phyloP scores from a whole-genome alignment of 2,888 invertebrate genomes.

The Diogma glabrata region DNA sequence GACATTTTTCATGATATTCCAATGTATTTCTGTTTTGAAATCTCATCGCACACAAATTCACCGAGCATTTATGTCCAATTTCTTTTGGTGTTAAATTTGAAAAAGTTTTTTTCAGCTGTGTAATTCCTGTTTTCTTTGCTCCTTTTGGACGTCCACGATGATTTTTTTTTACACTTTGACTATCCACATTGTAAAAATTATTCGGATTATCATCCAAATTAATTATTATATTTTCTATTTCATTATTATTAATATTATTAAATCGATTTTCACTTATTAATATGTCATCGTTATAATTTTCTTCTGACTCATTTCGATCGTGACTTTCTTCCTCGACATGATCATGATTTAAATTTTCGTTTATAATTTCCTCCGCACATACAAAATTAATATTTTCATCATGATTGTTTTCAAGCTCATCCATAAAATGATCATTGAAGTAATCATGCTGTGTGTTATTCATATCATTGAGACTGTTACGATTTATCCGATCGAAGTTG shows the following conservation, averaged over 20 bases:
- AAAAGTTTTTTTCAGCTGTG: conserved; percentile 22
- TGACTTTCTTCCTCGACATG: conserved; percentile 2
- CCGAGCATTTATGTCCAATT: conserved; percentile 27
- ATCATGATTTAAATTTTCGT: conserved; percentile 15
- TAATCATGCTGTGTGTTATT: conserved; percentile 15
- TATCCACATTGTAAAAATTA: not conserved
- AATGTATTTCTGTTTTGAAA: conserved; percentile 29
- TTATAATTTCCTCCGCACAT: conserved; percentile 22
- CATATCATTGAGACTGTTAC: conserved; percentile 23
- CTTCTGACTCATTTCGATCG: not conserved
- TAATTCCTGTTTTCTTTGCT: conserved; percentile 28
- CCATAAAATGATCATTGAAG: conserved; percentile 10
- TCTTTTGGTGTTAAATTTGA: conserved; percentile 15
- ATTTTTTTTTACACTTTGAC: conserved; percentile 5
- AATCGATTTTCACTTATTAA: no score
- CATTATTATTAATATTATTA: conserved; percentile 3
- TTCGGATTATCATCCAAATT: not conserved
- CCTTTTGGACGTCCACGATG: conserved; percentile 33
- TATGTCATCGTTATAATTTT: no score
- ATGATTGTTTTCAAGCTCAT: conserved; percentile 11
- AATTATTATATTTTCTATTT: not conserved
- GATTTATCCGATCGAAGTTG: conserved; percentile 23
- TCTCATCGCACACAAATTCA: conserved; percentile 30
- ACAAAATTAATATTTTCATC: conserved; percentile 22
- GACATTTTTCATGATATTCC: conserved; percentile 32